phyloP scores from a whole-genome alignment of 2,797 vertebrate species.

The Arctocebus calabarensis region DNA sequence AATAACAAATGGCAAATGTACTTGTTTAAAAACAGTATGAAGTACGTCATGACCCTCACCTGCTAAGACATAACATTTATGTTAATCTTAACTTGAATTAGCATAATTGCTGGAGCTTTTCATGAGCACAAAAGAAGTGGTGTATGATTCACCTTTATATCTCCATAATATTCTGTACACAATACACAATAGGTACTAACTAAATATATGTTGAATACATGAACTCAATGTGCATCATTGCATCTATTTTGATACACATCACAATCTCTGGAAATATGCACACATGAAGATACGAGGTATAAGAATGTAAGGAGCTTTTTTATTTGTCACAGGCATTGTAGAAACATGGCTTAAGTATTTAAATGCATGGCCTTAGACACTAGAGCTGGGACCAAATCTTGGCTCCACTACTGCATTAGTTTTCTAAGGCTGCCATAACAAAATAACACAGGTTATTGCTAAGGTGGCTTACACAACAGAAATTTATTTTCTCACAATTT shows the following conservation, averaged over 20 bases:
- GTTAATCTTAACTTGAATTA: constrained; percentile 54
- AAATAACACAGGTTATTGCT: neutral
- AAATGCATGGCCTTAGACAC: neutral
- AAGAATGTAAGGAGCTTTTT: neutral
- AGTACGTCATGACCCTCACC: neutral
- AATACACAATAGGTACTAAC: neutral
- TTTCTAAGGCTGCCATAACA: neutral
- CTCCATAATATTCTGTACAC: neutral
- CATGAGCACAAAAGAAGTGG: neutral
- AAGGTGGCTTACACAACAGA: neutral
- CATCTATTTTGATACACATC: neutral
- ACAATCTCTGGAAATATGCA: neutral
- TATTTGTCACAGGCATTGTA: neutral
- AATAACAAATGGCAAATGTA: constrained; percentile 42
- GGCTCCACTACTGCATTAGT: neutral
- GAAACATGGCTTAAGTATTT: constrained; percentile 16
- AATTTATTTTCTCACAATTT: neutral
- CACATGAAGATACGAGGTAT: neutral
- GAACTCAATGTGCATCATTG: neutral
- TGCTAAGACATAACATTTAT: neutral
- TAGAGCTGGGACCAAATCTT: neutral
- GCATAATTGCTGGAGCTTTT: constrained; percentile 39
- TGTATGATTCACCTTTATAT: constrained; percentile 10
- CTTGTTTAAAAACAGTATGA: constrained; percentile 30
- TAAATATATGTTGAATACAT: neutral